phyloP scores from a whole-genome alignment of 2,888 invertebrate genomes.

The Cheiracanthium punctorium region DNA sequence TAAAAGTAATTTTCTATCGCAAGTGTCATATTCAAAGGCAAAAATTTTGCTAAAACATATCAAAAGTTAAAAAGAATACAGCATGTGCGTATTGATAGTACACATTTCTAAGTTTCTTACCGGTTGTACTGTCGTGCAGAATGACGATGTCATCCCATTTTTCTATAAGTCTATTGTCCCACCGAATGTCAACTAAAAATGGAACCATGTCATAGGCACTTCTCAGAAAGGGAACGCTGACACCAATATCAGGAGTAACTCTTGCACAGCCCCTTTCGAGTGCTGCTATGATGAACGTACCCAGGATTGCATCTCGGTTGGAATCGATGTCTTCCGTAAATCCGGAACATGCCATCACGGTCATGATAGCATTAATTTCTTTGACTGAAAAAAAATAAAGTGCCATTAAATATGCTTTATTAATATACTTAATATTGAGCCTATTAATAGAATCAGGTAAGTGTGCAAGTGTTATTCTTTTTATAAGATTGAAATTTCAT shows the following conservation, averaged over 20 bases:
- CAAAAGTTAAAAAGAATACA: too few relatives aligned
- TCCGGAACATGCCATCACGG: constrained; percentile 22
- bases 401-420: neutral
- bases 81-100: too few relatives aligned
- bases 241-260: constrained; percentile 57
- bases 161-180: constrained; percentile 59
- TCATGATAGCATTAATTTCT: constrained; percentile 41
- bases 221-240: constrained; percentile 64
- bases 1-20: too few relatives aligned
- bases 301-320: constrained; percentile 35
- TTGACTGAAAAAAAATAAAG: constrained; percentile 20
- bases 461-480: neutral
- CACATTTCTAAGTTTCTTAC: constrained; percentile 52
- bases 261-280: constrained; percentile 67
- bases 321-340: constrained; percentile 21
- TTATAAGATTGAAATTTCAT: too few relatives aligned
- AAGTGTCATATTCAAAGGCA: too few relatives aligned
- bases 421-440: neutral
- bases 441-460: too few relatives aligned
- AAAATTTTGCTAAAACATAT: too few relatives aligned
- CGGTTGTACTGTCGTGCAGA: constrained; percentile 69
- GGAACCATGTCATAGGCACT: constrained; percentile 66
- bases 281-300: constrained; percentile 49
- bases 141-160: constrained; percentile 71
- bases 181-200: constrained; percentile 69